phyloP scores from a whole-genome alignment of 2,797 vertebrate genomes.

The Silurus aristotelis region DNA sequence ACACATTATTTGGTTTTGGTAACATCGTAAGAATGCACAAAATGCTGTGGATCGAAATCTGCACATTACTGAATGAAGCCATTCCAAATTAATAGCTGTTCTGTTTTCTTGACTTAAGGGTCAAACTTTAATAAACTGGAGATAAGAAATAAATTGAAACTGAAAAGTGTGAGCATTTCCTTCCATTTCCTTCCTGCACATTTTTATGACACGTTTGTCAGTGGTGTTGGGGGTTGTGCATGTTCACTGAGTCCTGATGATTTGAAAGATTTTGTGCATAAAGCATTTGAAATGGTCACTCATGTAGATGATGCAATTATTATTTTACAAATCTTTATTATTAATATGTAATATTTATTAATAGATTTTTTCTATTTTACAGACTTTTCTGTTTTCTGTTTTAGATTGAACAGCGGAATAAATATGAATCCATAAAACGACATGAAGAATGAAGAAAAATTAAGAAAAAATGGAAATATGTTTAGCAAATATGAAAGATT shows the following conservation, averaged over 20 bases:
- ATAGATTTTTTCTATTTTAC: too few relatives aligned
- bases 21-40: constrained; percentile 1
- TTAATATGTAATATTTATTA: too few relatives aligned
- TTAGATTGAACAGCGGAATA: neutral
- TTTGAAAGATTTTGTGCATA: neutral
- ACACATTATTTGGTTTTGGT: too few relatives aligned
- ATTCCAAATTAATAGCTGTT: constrained; percentile 7
- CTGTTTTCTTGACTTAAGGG: neutral
- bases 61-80: neutral
- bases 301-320: neutral
- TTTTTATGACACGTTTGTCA: neutral
- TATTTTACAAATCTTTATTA: neutral
- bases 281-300: neutral
- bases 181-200: neutral
- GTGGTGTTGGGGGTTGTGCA: neutral
- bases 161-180: neutral
- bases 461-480: neutral
- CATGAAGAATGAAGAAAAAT: too few relatives aligned
- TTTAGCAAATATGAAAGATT: neutral
- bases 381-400: neutral
- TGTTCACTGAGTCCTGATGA: neutral
- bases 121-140: constrained; percentile 8
- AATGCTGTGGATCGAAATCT: neutral
- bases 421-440: neutral
- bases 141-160: constrained; percentile 5